These are phyloP conservation scores for Allacma fusca DNA, from an alignment of 2,888 invertebrate genomes.

Conservation along the genomic window DNA sequence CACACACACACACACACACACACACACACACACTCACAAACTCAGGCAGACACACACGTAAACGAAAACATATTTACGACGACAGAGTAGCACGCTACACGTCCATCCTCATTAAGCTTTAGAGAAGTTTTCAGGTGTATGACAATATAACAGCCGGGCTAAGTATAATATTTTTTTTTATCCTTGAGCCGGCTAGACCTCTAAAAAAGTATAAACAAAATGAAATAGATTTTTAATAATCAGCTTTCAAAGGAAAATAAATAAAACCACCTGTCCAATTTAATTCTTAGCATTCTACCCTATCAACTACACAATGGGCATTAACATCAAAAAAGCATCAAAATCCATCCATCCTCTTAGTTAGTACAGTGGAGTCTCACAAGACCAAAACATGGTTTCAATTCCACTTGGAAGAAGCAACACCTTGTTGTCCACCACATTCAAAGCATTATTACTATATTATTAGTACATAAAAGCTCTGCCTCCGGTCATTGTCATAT, in stretches of 20 bases:
- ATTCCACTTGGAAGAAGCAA: constrained; percentile 32
- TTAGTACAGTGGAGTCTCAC: no score
- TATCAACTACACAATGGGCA: neutral
- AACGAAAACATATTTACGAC: neutral
- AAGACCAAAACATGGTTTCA: neutral
- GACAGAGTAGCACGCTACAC: neutral
- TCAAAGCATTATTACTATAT: constrained; percentile 12
- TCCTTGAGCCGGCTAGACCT: neutral
- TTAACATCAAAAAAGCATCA: neutral
- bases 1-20: no score
- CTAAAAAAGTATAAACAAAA: neutral
- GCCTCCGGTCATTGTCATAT: constrained; percentile 7
- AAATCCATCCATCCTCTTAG: neutral
- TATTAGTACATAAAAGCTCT: neutral
- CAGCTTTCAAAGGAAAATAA: constrained; percentile 37
- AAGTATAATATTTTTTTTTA: neutral
- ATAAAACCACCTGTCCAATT: constrained; percentile 46
- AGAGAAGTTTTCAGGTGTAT: neutral
- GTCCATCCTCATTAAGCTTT: constrained; percentile 1
- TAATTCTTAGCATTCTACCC: neutral
- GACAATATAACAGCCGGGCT: neutral
- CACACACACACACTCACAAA: no score
- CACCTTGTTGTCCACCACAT: constrained; percentile 28
- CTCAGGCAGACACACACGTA: no score
- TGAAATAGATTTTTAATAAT: constrained; percentile 32